Evolutionary conservation across 1,140 invertebrate species (phyloP), one percentile per base, ranked within the genome.

Genomic region (Heliconius hewitsoni): DNA sequence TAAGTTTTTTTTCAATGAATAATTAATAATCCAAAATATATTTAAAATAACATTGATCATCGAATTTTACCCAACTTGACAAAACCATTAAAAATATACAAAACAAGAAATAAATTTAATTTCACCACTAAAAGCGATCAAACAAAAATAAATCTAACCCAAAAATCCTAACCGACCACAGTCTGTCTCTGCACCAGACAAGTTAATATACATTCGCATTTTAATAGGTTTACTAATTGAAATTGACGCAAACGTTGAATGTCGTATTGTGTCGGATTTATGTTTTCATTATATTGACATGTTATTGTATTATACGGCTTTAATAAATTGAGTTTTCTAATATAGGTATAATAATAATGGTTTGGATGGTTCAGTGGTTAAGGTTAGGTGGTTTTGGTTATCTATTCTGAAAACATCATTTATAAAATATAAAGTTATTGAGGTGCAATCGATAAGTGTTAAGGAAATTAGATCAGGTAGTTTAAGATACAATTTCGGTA

Each of bases 241-340:
- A 66, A 66, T 27, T 27, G 60, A 66, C 60, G 60, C 30, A 8
- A 3, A 13, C 60, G 60, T 8, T 30, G 23, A 66, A 4, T 30
- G 60, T 66, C 60, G 23, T 11, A 66, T 66, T 66, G 60, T 66
- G 60, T 13, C 23, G 60, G 60, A 66, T 66, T 66, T 66, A 16
- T 30, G 60, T 30, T 66, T 66, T 66, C 60, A 66, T 66, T 66
- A 66, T 66, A 66, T 66, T 16, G 60, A 66, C 60, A 66, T 30
- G 27, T 66, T 66, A 66, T 66, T 66, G 27, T 27, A 23, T 66
- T 66, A 66, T 66, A 66, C 27, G 60, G 60, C 60, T 30, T 66
- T 27, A 16, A 5, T 66, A 30, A 66, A 66, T 66, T 30, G 27
- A 11, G 23, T 30, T 66, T 66, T 30, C 60, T 66, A 66, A 66